phyloP scores from a whole-genome alignment of 2,797 vertebrate species.

The Hozukius guyotensis region DNA sequence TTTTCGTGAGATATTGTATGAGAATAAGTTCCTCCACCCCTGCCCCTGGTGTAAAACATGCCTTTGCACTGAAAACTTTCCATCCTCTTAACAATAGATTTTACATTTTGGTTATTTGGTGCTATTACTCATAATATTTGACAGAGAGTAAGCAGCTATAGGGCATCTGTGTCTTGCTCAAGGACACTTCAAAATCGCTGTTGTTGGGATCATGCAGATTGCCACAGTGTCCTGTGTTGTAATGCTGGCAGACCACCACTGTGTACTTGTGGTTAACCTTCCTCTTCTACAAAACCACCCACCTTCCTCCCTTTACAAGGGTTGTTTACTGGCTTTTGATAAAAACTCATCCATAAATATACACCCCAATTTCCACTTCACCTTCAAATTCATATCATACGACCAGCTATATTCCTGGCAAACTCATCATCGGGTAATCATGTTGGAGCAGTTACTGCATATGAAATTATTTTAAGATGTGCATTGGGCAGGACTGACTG shows the following conservation, averaged over 20 bases:
- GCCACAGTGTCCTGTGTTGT: background rate
- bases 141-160: background rate
- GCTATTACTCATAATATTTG: background rate
- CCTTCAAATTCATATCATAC: slow-evolving; percentile 47
- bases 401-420: slow-evolving; percentile 24
- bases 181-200: background rate
- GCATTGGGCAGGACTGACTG: slow-evolving; percentile 39
- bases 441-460: slow-evolving; percentile 42
- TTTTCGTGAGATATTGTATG: background rate
- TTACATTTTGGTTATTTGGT: background rate
- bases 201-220: background rate
- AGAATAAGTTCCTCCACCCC: background rate
- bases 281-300: slow-evolving; percentile 17
- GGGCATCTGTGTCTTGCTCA: background rate
- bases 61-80: background rate
- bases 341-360: slow-evolving; percentile 36
- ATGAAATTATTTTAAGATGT: slow-evolving; percentile 49
- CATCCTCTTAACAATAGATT: background rate
- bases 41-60: background rate
- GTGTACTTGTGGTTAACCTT: slow-evolving; percentile 22
- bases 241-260: background rate
- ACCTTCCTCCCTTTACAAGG: slow-evolving; percentile 26
- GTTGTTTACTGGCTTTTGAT: slow-evolving; percentile 46
- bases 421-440: slow-evolving; percentile 53
- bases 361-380: slow-evolving; percentile 49